These are phyloP conservation scores for Beris chalybata DNA, from an alignment of 2,888 invertebrate genomes.

Conservation along the genomic window DNA sequence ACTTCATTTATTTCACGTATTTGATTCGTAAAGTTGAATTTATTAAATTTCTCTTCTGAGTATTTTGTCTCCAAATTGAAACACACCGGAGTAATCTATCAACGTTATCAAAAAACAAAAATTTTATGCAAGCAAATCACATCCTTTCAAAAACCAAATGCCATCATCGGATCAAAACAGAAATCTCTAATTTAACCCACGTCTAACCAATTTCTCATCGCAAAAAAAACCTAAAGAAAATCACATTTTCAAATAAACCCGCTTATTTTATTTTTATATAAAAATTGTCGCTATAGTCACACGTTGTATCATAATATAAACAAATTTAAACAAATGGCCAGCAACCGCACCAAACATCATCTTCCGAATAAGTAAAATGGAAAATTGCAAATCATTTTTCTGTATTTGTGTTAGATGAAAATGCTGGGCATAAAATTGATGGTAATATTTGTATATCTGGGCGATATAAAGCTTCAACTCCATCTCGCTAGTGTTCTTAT, in stretches of 20 bases:
- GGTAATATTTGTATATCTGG: slow-evolving; percentile 19
- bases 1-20: too few relatives aligned
- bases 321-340: slow-evolving; percentile 33
- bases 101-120: too few relatives aligned
- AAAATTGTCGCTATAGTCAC: slow-evolving; percentile 23
- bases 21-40: too few relatives aligned
- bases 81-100: too few relatives aligned
- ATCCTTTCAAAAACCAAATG: too few relatives aligned
- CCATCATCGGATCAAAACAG: too few relatives aligned
- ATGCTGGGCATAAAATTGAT: slow-evolving; percentile 29
- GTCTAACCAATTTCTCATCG: slow-evolving; percentile 19
- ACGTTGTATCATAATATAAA: slow-evolving; percentile 23
- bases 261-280: background rate
- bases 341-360: slow-evolving; percentile 22
- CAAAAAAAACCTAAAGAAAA: background rate
- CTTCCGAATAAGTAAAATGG: slow-evolving; percentile 27
- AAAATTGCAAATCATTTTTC: slow-evolving; percentile 41
- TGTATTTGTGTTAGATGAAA: slow-evolving; percentile 40
- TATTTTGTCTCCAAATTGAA: too few relatives aligned
- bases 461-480: background rate
- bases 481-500: slow-evolving; percentile 41
- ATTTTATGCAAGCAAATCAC: too few relatives aligned
- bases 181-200: slow-evolving; percentile 3
- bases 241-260: slow-evolving; percentile 20
- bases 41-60: too few relatives aligned